Evolutionary conservation across 2,888 invertebrate genomes (phyloP).

Genomic region (Eugnorisma glareosa): DNA sequence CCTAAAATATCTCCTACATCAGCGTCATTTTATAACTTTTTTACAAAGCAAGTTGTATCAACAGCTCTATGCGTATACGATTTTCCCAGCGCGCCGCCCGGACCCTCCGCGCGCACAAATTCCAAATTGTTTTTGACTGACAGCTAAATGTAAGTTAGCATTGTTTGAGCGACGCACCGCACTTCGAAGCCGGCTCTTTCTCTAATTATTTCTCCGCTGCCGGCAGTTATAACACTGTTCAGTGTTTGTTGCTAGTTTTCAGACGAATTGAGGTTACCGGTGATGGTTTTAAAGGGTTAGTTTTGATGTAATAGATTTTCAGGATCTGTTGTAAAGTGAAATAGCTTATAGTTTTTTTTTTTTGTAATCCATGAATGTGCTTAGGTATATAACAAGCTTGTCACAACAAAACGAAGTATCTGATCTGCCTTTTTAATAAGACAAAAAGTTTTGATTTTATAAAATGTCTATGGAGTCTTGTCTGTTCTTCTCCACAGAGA

Average conservation of each 20-base stretch:
- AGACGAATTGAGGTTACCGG: constrained; percentile 59
- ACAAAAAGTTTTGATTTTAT: background rate
- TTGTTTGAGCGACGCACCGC: constrained; percentile 89
- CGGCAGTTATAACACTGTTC: constrained; percentile 60
- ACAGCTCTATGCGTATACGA: constrained; percentile 78
- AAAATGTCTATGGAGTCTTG: background rate
- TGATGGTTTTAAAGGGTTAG: constrained; percentile 21
- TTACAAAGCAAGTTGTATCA: constrained; percentile 35
- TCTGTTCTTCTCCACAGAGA: background rate
- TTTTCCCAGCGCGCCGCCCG: constrained; percentile 78
- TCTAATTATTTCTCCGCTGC: constrained; percentile 86
- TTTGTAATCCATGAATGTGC: background rate
- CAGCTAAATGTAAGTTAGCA: constrained; percentile 91
- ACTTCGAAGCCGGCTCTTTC: constrained; percentile 83
- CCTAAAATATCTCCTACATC: background rate
- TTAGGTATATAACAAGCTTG: background rate
- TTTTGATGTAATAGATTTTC: constrained; percentile 13
- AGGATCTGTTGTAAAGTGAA: background rate
- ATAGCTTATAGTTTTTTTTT: background rate
- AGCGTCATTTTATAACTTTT: background rate
- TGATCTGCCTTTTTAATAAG: too few relatives aligned
- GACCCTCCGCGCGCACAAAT: constrained; percentile 89
- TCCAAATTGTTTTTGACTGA: constrained; percentile 91
- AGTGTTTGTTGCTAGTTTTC: constrained; percentile 59
- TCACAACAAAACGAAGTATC: background rate